A percentile compares a stretch with the other conserved stretches of the same genome.
Evolutionary conservation across 2,888 invertebrate genomes (phyloP).

Genomic region (Malthinus flaveolus): DNA sequence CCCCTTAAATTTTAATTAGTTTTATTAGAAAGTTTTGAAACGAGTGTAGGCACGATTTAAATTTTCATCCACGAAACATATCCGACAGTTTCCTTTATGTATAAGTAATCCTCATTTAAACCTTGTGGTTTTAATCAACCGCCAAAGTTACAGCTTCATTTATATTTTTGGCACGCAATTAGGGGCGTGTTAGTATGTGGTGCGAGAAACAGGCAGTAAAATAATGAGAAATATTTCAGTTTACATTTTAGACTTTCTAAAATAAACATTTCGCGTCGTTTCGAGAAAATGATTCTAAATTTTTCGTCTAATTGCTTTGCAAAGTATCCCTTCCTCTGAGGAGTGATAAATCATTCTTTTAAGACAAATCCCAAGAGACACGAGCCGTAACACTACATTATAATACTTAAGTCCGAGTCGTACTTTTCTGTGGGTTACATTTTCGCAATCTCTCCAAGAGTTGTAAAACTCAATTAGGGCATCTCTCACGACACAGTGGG

Average conservation of each 20-base stretch:
- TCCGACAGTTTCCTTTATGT: constrained; percentile 2
- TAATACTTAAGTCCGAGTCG: constrained; percentile 36
- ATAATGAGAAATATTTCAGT: constrained; percentile 21
- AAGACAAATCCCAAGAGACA: constrained; percentile 34
- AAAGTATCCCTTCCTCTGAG: constrained; percentile 13
- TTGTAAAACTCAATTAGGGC: constrained; percentile 33
- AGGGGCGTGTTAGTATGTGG: constrained; percentile 21
- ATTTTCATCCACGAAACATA: background rate
- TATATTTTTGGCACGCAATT: constrained; percentile 30
- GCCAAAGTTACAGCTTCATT: constrained; percentile 28
- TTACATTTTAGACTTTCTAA: constrained; percentile 7
- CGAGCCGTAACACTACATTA: constrained; percentile 37
- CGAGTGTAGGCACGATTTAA: background rate
- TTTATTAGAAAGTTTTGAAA: too few species aligned
- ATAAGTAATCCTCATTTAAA: constrained; percentile 21
- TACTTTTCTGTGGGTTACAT: constrained; percentile 13
- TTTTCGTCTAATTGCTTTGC: background rate
- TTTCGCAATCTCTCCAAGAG: constrained; percentile 30
- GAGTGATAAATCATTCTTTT: constrained; percentile 27
- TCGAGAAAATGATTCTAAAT: constrained; percentile 1
- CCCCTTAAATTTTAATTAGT: too few species aligned
- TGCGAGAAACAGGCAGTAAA: constrained; percentile 24
- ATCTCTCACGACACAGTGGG: constrained; percentile 17
- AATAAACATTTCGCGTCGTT: background rate
- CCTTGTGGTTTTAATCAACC: constrained; percentile 29